phyloP scores from a whole-genome alignment of 2,113 vertebrate genomes.

The Acrocephalus kingi region DNA sequence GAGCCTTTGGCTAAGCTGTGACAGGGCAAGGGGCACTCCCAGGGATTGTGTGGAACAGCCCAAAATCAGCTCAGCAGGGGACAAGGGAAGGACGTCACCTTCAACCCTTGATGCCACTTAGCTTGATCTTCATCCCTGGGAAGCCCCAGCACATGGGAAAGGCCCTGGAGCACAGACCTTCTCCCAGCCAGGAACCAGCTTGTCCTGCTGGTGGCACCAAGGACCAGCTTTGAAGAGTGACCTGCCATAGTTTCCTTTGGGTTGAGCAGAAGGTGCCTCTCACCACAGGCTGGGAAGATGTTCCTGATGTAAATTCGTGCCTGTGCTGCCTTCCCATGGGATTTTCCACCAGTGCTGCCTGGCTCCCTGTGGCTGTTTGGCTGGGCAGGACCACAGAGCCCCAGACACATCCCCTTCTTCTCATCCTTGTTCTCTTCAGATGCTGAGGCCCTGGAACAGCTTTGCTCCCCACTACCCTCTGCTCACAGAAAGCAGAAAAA shows the following conservation, averaged over 20 bases:
- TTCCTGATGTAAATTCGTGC: accelerated
- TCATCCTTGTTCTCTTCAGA: neutral
- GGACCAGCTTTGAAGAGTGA: neutral
- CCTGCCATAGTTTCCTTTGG: neutral
- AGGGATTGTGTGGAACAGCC: neutral
- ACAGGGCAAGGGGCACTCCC: neutral
- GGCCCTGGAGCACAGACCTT: neutral
- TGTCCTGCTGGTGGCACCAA: neutral
- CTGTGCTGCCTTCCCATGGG: neutral
- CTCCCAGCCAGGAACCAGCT: neutral
- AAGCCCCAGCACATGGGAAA: neutral
- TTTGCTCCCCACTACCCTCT: neutral
- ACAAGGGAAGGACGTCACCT: neutral
- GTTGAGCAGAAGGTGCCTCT: neutral
- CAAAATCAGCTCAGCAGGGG: neutral
- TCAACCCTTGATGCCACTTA: neutral
- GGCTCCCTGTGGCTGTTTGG: neutral
- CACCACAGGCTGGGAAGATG: neutral
- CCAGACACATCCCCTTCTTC: neutral
- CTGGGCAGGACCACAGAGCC: neutral
- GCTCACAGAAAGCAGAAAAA: neutral
- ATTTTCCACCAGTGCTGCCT: neutral
- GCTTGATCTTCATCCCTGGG: neutral
- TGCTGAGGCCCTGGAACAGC: neutral
- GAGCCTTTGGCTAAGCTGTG: neutral